Evolutionary conservation across 2,888 invertebrate species (phyloP).

Genomic region (Heteropelma amictum): DNA sequence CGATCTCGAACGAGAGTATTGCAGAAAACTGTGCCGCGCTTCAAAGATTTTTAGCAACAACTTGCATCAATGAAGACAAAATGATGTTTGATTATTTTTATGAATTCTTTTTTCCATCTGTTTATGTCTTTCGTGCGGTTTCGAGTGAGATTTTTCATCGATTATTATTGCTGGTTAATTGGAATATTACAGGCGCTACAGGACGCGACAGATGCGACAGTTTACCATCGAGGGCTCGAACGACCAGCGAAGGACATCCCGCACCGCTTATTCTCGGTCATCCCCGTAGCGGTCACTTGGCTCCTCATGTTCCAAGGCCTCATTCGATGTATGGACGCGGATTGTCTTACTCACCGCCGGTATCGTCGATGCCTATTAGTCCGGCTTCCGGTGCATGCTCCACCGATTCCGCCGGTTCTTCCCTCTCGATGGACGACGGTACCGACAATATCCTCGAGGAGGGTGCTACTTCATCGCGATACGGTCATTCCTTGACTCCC

Average conservation of each 20-base stretch:
- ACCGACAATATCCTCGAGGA: constrained; percentile 78
- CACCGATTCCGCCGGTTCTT: constrained; percentile 85
- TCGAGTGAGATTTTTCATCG: neutral
- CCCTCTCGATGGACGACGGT: constrained; percentile 83
- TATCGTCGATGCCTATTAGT: constrained; percentile 81
- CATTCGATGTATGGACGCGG: constrained; percentile 78
- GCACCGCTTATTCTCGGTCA: constrained; percentile 71
- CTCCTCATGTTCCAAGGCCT: constrained; percentile 77
- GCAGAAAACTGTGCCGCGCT: no score
- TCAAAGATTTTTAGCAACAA: no score
- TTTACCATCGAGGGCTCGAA: constrained; percentile 87
- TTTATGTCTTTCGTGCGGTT: no score
- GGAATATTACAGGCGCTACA: constrained; percentile 76
- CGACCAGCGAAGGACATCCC: constrained; percentile 81
- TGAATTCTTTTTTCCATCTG: neutral
- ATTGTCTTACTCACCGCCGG: constrained; percentile 79
- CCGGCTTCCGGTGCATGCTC: constrained; percentile 82
- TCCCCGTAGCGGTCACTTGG: constrained; percentile 76
- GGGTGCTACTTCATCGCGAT: constrained; percentile 72
- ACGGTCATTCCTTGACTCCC: constrained; percentile 80
- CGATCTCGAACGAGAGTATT: no score
- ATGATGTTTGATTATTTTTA: no score
- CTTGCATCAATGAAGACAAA: no score
- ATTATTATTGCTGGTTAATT: no score
- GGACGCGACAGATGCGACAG: constrained; percentile 89